phyloP scores from a whole-genome alignment of 2,113 vertebrate genomes.

The Brienomyrus brachyistius region DNA sequence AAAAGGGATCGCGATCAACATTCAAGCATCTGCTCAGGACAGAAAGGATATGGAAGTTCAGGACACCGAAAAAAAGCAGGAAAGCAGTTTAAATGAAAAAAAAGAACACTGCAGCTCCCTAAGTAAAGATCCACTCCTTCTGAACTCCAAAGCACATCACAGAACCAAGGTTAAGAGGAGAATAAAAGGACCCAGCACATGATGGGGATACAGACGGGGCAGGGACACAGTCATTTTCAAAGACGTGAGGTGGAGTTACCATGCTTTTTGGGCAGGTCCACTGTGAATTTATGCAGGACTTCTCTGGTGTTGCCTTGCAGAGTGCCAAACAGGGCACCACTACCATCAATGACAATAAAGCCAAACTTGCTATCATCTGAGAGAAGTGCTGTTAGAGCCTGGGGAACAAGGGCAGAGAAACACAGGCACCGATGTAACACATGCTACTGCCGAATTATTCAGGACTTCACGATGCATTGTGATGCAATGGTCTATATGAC shows the following conservation, averaged over 20 bases:
- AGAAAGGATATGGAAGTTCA: background rate
- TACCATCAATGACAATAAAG: constrained; percentile 98
- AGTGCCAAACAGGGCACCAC: constrained; percentile 94
- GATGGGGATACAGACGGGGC: background rate
- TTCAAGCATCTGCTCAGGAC: background rate
- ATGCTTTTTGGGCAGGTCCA: constrained; percentile 99
- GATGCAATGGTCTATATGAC: background rate
- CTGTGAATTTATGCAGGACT: constrained; percentile 98
- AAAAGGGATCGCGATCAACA: background rate
- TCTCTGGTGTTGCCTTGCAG: constrained; percentile 98
- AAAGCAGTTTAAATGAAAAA: background rate
- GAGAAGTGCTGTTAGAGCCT: constrained; percentile 94
- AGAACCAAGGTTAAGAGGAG: background rate
- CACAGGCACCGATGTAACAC: background rate
- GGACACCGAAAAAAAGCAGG: background rate
- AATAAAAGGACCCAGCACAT: background rate
- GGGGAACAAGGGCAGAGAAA: constrained; percentile 8
- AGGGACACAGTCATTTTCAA: background rate
- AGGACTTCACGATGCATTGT: background rate
- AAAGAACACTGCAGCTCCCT: background rate
- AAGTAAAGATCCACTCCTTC: background rate
- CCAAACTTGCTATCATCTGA: constrained; percentile 99
- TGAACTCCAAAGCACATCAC: background rate
- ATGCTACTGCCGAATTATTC: background rate
- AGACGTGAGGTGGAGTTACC: constrained; percentile 57